phyloP scores from a whole-genome alignment of 2,888 invertebrate species.

The Sarcophaga variegata region DNA sequence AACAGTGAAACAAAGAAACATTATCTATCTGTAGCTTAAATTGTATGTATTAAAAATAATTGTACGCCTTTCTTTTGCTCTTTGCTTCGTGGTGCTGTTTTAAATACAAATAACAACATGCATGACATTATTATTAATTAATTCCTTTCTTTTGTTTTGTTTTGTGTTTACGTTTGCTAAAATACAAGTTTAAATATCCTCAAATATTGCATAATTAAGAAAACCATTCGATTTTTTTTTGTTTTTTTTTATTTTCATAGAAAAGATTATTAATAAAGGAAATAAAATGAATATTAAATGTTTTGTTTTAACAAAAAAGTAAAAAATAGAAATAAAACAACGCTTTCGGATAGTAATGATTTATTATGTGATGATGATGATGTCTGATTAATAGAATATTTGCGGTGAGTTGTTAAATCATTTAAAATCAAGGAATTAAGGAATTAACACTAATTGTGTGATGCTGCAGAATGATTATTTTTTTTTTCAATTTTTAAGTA shows the following conservation, averaged over 20 bases:
- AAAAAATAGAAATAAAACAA: not conserved
- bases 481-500: too few relatives aligned
- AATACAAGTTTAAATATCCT: not conserved
- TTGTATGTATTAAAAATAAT: constrained; percentile 8
- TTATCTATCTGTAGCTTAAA: not conserved
- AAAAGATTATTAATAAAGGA: not conserved
- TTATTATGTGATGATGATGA: not conserved
- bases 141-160: not conserved
- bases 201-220: not conserved
- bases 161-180: too few relatives aligned
- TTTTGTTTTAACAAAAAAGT: not conserved
- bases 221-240: not conserved
- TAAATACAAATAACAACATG: constrained; percentile 1
- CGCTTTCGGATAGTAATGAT: not conserved
- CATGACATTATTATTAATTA: constrained; percentile 21
- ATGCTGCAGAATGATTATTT: too few relatives aligned
- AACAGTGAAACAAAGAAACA: not conserved
- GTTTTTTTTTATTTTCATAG: not conserved
- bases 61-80: constrained; percentile 6
- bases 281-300: not conserved
- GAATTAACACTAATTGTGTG: too few relatives aligned
- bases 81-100: not conserved
- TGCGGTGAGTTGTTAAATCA: too few relatives aligned
- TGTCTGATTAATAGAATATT: too few relatives aligned
- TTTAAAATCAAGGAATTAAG: too few relatives aligned